A percentile compares a stretch with the other conserved stretches of the same genome.
These are phyloP conservation scores for Tenthredo notha DNA, from an alignment of 2,888 invertebrate genomes.

Conservation along the genomic window DNA sequence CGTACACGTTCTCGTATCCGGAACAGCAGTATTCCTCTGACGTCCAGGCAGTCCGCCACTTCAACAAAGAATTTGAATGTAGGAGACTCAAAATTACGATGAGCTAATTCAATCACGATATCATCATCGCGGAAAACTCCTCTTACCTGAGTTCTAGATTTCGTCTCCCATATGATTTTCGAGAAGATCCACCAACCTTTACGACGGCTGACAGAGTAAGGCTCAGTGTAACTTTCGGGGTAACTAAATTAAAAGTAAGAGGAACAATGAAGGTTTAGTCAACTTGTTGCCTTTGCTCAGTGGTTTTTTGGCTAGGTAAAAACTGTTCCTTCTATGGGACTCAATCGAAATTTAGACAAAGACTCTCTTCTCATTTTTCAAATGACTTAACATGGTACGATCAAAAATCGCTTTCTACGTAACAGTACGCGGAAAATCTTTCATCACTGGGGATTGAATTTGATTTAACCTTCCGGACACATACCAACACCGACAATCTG, in stretches of 20 bases:
- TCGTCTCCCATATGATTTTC: slow-evolving; percentile 53
- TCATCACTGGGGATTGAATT: background rate
- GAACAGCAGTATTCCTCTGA: background rate
- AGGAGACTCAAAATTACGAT: background rate
- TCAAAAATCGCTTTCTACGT: background rate
- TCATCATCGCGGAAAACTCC: background rate
- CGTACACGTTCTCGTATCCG: background rate
- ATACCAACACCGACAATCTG: background rate
- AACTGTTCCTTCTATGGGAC: background rate
- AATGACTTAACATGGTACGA: background rate
- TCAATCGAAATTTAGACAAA: background rate
- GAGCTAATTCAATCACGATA: background rate
- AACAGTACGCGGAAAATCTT: background rate
- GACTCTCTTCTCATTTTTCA: background rate
- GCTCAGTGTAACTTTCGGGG: slow-evolving; percentile 61
- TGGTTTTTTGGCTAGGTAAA: background rate
- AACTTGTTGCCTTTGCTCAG: background rate
- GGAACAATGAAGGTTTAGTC: background rate
- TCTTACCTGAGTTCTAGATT: slow-evolving; percentile 61
- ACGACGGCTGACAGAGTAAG: slow-evolving; percentile 23
- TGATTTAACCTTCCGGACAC: background rate
- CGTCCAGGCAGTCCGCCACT: background rate
- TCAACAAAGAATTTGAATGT: background rate
- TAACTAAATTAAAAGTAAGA: background rate
- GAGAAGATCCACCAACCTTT: slow-evolving; percentile 37